Base-by-base conservation (phyloP, 2,888 invertebrate species). In the Neoascia interrupta region DNA sequence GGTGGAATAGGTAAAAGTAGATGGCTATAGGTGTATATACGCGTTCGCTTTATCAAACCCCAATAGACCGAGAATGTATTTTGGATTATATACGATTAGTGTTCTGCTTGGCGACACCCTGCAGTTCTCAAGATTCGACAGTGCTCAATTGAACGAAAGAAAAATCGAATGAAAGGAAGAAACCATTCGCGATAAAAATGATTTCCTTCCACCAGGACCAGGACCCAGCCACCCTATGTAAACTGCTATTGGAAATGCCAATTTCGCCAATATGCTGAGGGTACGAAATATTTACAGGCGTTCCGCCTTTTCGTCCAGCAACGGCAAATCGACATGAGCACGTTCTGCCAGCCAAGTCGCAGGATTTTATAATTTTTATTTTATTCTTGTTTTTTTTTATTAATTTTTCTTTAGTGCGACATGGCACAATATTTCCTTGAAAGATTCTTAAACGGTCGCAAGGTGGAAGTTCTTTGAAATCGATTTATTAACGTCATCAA, bases 401-500 rank as follows among this genome's bases (percentile, higher is more conserved):
- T 79, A 70, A 60, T 66, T 66, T 72, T 53, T 16, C 21, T 23
- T 69, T 26, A 2, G 41, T 15, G 21, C 34, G 49, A n/a, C n/a
- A n/a, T n/a, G n/a, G n/a, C n/a, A n/a, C n/a, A n/a, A n/a, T n/a
- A n/a, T n/a, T 36, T 66, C 31, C n/a, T 60, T 36, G 31, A 31
- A 61, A 47, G 64, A 61, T 34, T 56, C 66, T 73, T 56, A 47
- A 60, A 41, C 11, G n/a, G 31, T 61, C 54, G 43, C 56, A 79
- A 73, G 79, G 79, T 73, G 66, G 66, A 79, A 56, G 66, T 66
- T 79, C 31, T 66, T 73, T 61, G 63, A 79, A 73, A 73, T 79
- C 79, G 73, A 79, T 79, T 79, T 79, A 79, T 73, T 79, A 79
- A 79, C 54, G 79, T 73, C 79, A 66, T 79, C 79, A 79, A 66